Conservation (phyloP, 2,888 invertebrate species). For the Seira musarum region DNA sequence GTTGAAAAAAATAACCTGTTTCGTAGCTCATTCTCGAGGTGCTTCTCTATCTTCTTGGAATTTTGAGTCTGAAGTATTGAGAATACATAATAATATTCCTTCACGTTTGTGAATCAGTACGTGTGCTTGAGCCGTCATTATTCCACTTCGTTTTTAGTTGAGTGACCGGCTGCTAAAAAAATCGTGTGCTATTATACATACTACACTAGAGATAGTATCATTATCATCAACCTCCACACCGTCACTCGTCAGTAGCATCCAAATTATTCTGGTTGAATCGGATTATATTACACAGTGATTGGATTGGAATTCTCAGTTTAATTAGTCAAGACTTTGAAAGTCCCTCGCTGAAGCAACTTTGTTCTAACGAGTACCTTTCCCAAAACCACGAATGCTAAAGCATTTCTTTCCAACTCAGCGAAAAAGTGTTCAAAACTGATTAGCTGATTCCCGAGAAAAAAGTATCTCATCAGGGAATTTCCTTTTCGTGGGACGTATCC, state of each 20-base stretch:
- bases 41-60: too few relatives aligned
- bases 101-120: background rate
- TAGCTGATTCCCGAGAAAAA: too few relatives aligned
- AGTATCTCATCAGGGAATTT: too few relatives aligned
- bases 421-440: too few relatives aligned
- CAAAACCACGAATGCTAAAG: background rate
- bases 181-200: background rate
- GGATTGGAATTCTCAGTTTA: conserved; percentile 36
- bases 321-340: conserved; percentile 26
- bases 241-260: too few relatives aligned
- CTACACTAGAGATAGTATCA: background rate
- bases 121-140: background rate
- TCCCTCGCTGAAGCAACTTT: conserved; percentile 10
- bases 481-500: too few relatives aligned
- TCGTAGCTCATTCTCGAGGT: too few relatives aligned
- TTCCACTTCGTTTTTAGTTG: conserved; percentile 22
- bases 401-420: conserved; percentile 26
- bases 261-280: too few relatives aligned
- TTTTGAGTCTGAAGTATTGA: too few relatives aligned
- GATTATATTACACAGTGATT: too few relatives aligned
- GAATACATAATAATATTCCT: background rate
- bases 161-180: conserved; percentile 27
- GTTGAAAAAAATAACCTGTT: too few relatives aligned
- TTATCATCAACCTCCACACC: conserved; percentile 14
- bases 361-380: background rate